Conservation (phyloP, 2,113 vertebrate genomes). For the Corythoichthys intestinalis region DNA sequence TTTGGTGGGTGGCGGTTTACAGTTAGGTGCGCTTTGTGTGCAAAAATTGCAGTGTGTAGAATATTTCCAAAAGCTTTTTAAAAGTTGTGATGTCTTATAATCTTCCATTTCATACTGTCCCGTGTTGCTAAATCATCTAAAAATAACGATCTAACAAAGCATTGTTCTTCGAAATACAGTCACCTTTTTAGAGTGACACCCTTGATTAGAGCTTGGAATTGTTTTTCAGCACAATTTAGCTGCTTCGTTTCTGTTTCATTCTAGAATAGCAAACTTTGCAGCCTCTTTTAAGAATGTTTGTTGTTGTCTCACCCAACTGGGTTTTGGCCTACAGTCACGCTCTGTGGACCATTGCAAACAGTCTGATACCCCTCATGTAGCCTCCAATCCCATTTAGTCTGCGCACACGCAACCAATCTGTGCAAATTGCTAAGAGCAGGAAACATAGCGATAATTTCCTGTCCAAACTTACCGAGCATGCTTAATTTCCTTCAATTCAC, state of each 20-base stretch:
- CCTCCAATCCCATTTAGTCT: slow-evolving; percentile 23
- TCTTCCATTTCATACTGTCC: background rate
- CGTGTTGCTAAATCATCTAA: background rate
- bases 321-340: slow-evolving; percentile 37
- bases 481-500: background rate
- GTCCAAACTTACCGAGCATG: background rate
- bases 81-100: background rate
- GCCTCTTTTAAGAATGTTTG: slow-evolving; percentile 2
- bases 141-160: background rate
- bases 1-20: too few species aligned
- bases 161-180: background rate
- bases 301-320: slow-evolving; percentile 24
- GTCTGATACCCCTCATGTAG: slow-evolving; percentile 26
- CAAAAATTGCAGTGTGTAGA: background rate
- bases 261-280: slow-evolving; percentile 1
- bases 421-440: slow-evolving; percentile 15
- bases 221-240: background rate
- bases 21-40: too few species aligned
- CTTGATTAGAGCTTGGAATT: slow-evolving; percentile 2
- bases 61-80: background rate
- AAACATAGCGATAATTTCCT: slow-evolving; percentile 10
- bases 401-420: slow-evolving; percentile 13
- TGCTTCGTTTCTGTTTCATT: background rate
- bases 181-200: background rate
- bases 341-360: slow-evolving; percentile 31